Base-by-base conservation (phyloP, 37 sponge, comb jelly and placozoan species). In the Diacarnus erythraeanus region DNA sequence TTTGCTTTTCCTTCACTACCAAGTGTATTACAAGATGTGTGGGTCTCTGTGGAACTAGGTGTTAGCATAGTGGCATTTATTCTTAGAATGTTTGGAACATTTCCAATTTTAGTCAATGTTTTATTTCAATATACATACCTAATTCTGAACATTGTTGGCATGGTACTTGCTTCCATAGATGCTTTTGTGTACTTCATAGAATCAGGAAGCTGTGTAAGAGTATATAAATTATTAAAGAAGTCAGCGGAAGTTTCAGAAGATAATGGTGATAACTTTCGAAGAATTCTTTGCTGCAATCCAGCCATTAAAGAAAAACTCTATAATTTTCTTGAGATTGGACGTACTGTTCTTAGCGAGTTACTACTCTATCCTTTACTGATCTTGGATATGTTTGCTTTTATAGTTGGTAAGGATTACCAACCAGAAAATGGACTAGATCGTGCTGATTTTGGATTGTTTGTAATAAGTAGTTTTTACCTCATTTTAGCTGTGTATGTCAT, bases 351-450 rank as follows among this genome's bases (percentile, higher is more conserved):
- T 17, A 57, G 38, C 8, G 87, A 86, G 67, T 29, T 75, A 1
- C 57, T 86, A 1, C 72, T 86, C 0, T 86, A 75, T 64, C 87
- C 87, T 0, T 36, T 86, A 41, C 69, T 86, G 41, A 58, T 86
- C 3, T 74, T 58, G 57, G 87, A 86, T 33, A 69, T 86, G 58
- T 80, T 86, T 80, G 81, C 74, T 27, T 74, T 80, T 26, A 68
- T 86, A 22, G 71, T 25, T 29, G 42, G 26, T 22, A 18, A 39
- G 43, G 31, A 20, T 3, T 71, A 47, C 35, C 21, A 54, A 12
- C 51, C 60, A 2, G 43, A 75, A 27, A 34, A 38, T 29, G 63
- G 33, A 0, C 18, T 4, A n/a, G 77, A 67, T 47, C 23, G 65
- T 38, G 38, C 56, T 9, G 58, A 76, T 57, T 71, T 85, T 27